Percentiles rank a stretch among this genome's conserved stretches.
phyloP scores from a whole-genome alignment of 2,888 invertebrate species.

The Philhelius pedissequus region DNA sequence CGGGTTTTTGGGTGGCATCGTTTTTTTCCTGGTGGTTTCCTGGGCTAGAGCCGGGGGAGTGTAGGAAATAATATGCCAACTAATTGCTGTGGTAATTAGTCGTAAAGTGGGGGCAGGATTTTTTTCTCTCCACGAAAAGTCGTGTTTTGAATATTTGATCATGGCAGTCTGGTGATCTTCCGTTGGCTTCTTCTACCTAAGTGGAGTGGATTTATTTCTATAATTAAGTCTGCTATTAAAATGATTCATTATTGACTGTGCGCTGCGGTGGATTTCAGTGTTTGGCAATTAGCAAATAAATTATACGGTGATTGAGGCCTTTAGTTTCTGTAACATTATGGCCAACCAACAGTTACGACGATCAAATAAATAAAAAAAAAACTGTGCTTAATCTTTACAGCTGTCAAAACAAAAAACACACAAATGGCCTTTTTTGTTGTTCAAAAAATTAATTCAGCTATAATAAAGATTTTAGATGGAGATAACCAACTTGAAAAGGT shows the following conservation, averaged over 20 bases:
- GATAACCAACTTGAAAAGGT: not conserved
- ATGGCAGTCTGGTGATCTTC: constrained; percentile 26
- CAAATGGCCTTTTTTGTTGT: not conserved
- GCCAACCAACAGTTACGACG: not conserved
- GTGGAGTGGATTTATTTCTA: constrained; percentile 43
- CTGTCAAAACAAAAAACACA: constrained; percentile 25
- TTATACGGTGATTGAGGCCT: constrained; percentile 8
- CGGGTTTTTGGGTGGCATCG: constrained; percentile 59
- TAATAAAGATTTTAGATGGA: not conserved
- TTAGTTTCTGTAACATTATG: constrained; percentile 7
- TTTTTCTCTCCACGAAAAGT: constrained; percentile 11
- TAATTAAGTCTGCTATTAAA: constrained; percentile 43
- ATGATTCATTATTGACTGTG: constrained; percentile 23
- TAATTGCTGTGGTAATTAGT: constrained; percentile 64
- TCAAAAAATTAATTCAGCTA: constrained; percentile 16
- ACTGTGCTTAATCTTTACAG: not conserved
- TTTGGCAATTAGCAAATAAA: constrained; percentile 40
- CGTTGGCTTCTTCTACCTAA: not conserved
- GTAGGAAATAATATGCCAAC: constrained; percentile 58
- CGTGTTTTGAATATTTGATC: constrained; percentile 52
- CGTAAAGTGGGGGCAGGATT: constrained; percentile 12
- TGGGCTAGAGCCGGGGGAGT: constrained; percentile 47
- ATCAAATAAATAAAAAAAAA: not conserved
- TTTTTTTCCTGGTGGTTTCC: not conserved
- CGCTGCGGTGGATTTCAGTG: constrained; percentile 13